Evolutionary conservation across 2,797 vertebrate species (phyloP), one percentile per base, ranked within the genome.

Genomic region (Urophycis tenuis): DNA sequence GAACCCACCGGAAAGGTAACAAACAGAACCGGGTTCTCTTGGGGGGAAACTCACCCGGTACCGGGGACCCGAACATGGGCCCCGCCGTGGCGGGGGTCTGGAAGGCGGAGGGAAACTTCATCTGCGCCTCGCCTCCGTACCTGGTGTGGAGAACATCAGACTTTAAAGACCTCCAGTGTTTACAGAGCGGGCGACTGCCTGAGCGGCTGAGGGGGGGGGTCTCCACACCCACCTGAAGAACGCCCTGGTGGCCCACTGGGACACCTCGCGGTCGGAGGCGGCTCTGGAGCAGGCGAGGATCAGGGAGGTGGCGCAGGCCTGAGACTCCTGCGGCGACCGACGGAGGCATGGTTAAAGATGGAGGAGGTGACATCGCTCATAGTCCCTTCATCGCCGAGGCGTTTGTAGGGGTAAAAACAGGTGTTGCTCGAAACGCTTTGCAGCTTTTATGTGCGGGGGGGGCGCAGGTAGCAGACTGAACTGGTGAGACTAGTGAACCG

Each of bases 51-150:
- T 70, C 67, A 79, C 94, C 79, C 81, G 91, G 89, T 76, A 94
- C 83, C 73, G 96, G 95, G 76, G 96, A 96, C 67, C 94, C 92
- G 78, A 96, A 90, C 79, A 95, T 82, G 29, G 95, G 95, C 32
- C 95, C 95, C 11, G 96, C 89, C 0, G 90, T 97, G 81, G 95
- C 95, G 11, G 96, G 94, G 80, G 93, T 85, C 0, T 93, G 81
- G 74, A 97, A 82, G 79, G 94, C 88, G 35, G 95, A 89, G 0
- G 96, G 95, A 84, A 99, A 95, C 80, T 96, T 94, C 96, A 98
- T 97, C 89, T 99, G 97, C 73, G 98, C 96, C 88, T 99, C 98
- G 84, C 97, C 97, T 60, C 98, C 98, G 19, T 98, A 99, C 87
- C 98, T 99, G 78, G 72, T 76, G 12, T 73, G 0, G 2, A 67